Evolutionary conservation across 1,140 invertebrate species (phyloP).

Genomic region (Centruroides sculpturatus): DNA sequence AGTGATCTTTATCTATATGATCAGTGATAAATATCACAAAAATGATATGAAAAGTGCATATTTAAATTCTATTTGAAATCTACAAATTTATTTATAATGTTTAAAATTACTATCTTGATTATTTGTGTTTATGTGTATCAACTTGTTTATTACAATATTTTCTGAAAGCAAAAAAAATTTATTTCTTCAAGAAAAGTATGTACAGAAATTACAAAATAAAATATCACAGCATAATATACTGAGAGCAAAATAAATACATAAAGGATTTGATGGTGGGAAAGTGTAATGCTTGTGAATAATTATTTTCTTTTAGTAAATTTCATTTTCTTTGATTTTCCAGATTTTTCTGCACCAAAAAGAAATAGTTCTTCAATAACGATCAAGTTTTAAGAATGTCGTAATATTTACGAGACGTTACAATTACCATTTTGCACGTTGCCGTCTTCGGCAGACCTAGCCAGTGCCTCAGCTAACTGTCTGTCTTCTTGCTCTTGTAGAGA

Average conservation of each 20-base stretch:
- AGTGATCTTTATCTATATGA: too few relatives aligned
- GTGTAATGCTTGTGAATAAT: too few relatives aligned
- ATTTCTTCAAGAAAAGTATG: too few relatives aligned
- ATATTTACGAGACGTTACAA: not conserved
- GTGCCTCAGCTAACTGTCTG: slow-evolving; percentile 42
- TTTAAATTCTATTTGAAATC: too few relatives aligned
- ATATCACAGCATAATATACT: not conserved
- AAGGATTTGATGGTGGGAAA: not conserved
- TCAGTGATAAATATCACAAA: too few relatives aligned
- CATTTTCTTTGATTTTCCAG: not conserved
- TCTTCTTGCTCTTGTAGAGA: slow-evolving; percentile 38
- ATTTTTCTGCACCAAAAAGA: slow-evolving; percentile 2
- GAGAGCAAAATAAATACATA: not conserved
- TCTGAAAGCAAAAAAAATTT: too few relatives aligned
- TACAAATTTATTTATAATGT: too few relatives aligned
- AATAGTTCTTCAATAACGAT: slow-evolving; percentile 1
- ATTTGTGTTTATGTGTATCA: too few relatives aligned
- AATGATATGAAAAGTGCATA: too few relatives aligned
- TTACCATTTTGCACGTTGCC: not conserved
- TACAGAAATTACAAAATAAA: too few relatives aligned
- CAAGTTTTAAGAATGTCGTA: not conserved
- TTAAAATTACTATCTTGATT: too few relatives aligned
- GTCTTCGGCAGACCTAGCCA: slow-evolving; percentile 25
- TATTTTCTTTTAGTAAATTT: not conserved
- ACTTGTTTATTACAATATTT: too few relatives aligned